Evolutionary conservation across 2,888 invertebrate genomes (phyloP).

Genomic region (Scrobipalpa costella): DNA sequence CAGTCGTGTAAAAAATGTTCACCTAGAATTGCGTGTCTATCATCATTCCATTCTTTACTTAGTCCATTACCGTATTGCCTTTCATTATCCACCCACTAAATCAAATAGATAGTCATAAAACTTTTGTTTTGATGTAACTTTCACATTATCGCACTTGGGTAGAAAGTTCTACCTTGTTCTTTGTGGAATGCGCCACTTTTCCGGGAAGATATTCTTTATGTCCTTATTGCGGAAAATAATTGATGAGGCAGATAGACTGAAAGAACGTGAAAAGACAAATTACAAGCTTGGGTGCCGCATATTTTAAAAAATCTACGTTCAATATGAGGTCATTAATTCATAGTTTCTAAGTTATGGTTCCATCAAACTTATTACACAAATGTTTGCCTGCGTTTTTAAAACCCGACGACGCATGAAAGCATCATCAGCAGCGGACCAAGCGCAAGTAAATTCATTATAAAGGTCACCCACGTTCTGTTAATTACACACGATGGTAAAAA

Average conservation of each 20-base stretch:
- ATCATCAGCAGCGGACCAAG: conserved; percentile 12
- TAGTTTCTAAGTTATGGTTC: too few species aligned
- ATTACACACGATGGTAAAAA: conserved; percentile 17
- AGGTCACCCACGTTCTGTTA: conserved; percentile 19
- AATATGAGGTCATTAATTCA: not conserved
- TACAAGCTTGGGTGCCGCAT: too few species aligned
- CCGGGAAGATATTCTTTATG: conserved; percentile 2
- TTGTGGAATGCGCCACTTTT: not conserved
- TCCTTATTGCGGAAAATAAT: too few species aligned
- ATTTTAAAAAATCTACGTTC: too few species aligned
- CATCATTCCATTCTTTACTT: conserved; percentile 51
- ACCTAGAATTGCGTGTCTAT: conserved; percentile 53
- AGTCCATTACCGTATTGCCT: conserved; percentile 58
- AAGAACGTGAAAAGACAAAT: not conserved
- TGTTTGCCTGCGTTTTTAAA: not conserved
- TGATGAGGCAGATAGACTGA: not conserved
- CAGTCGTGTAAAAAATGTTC: conserved; percentile 35
- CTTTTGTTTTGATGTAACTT: conserved; percentile 27
- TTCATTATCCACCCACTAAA: conserved; percentile 53
- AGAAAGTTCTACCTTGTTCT: conserved; percentile 14
- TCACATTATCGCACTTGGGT: conserved; percentile 18
- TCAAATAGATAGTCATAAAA: conserved; percentile 46
- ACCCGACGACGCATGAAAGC: not conserved
- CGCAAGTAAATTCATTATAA: conserved; percentile 15
- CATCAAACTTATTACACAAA: too few species aligned